Base-by-base conservation (phyloP, 2,888 invertebrate species). In the Drosophila merina region DNA sequence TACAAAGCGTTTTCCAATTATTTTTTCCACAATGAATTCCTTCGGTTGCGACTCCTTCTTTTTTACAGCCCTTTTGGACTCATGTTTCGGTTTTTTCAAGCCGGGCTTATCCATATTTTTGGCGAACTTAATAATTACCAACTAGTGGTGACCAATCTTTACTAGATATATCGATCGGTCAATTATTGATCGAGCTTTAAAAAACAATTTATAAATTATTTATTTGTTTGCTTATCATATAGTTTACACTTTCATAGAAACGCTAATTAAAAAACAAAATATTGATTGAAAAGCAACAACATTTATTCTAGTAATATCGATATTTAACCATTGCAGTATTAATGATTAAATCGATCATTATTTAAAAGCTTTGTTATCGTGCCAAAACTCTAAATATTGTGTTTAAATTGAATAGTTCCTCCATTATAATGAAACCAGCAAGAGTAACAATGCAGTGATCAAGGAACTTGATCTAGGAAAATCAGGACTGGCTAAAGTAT, bases 11-110 rank as follows among this genome's bases (percentile, higher is more conserved):
- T 72, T 85, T 0, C 57, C 44, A 0, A 70, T 0, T 4, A 81
- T 75, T 12, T 58, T 48, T 7, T 81, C 83, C 2, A 80, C 80
- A 2, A n/a, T 6, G 14, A 4, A 74, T 28, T 72, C 70, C 0
- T 10, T 8, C 2, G 38, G 2, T n/a, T 63, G 14, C 4, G 1
- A 5, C 6, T 5, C 36, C 28, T 28, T 28, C 6, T 28, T 28
- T 28, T 28, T 28, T 20, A 20, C 20, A 20, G 20, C 20, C 20
- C 20, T 20, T 5, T 33, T 4, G 33, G 33, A 10, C n/a, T 33
- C 33, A 3, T 33, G 4, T 33, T 1, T n/a, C 33, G 20, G 1
- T 20, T 20, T 20, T 2, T 20, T 20, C 1, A 20, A 20, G 20
- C 20, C 20, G 1, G 20, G 20, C 20, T 20, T 20, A 20, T 20